Base-by-base conservation (phyloP, 1,140 invertebrate genomes). In the Ditylenchus dipsaci region DNA sequence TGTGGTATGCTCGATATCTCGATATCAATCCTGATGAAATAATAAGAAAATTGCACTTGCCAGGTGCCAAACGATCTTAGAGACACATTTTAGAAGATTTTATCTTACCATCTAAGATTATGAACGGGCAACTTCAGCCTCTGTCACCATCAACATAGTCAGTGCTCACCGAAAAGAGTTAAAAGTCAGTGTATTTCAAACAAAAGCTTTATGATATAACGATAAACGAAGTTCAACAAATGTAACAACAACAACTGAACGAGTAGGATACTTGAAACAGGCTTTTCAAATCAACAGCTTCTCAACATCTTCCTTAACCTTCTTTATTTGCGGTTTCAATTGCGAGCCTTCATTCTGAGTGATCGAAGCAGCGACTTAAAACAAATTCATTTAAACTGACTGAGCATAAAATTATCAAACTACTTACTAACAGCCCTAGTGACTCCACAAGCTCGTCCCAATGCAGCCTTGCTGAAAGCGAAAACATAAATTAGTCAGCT, bases 391-490 rank as follows among this genome's bases (percentile, higher is more conserved):
- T n/a, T n/a, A n/a, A n/a, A 11, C 33, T 38, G 33, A 66, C 23
- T 43, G 38, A 15, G 19, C 13, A 30, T 38, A 27, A 7, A 43
- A 43, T 8, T 62, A 7, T 23, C n/a, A 58, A 30, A 17, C 27
- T 21, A 38, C 33, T 38, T 38, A 38, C 33, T 56, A n/a, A 98
- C 93, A 8, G 95, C 91, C 43, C 96, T 86, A 0, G 93, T 94
- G 0, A 99, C 95, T 56, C 95, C 95, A 86, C 95, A 98, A 0
- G 95, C 95, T 76, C 96, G 87, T 7, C 96, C 96, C 33, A 99
- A 84, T 42, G 95, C 95, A 87, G 95, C 91, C 85, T 98, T 98
- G 62, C 27, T 38, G 33, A 38, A 38, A 38, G 11, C 33, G 11
- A 38, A 38, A 38, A 38, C 33, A 38, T 38, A 38, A 11, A n/a